Evolutionary conservation across 1,140 invertebrate genomes (phyloP).

Genomic region (Drosophila obscura): DNA sequence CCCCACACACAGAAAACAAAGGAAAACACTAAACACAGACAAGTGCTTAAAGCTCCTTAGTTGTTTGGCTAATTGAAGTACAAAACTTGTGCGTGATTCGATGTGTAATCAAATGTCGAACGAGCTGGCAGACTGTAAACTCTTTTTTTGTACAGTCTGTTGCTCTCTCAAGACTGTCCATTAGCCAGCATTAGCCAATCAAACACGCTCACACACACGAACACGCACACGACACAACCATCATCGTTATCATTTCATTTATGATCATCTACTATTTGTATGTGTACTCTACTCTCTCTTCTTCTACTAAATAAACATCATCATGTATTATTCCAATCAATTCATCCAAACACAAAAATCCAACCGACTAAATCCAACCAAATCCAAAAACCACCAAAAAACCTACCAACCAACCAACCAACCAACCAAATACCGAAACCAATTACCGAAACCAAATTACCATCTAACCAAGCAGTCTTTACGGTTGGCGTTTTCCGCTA

Average conservation of each 20-base stretch:
- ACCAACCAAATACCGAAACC: conserved; percentile 7
- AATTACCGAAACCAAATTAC: conserved; percentile 28
- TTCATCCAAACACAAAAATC: conserved; percentile 30
- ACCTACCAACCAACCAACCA: conserved; percentile 8
- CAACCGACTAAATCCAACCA: conserved; percentile 13
- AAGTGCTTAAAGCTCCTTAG: conserved; percentile 28
- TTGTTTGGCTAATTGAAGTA: conserved; percentile 37
- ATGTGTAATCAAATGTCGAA: conserved; percentile 4
- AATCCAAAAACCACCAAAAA: conserved; percentile 29
- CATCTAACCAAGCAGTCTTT: conserved; percentile 89
- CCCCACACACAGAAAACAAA: conserved; percentile 7
- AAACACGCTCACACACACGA: too few relatives aligned
- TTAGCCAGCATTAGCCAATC: too few relatives aligned
- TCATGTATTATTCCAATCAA: conserved; percentile 49
- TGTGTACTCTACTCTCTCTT: conserved; percentile 32
- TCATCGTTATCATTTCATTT: conserved; percentile 13
- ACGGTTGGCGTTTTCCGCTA: conserved; percentile 96
- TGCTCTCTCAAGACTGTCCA: too few relatives aligned
- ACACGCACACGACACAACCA: neutral
- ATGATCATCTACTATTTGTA: conserved; percentile 10
- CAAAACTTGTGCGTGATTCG: conserved; percentile 12
- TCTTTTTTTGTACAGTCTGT: too few relatives aligned
- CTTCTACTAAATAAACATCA: conserved; percentile 49
- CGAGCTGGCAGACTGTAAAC: neutral
- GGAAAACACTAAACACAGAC: conserved; percentile 14